Percentiles rank a stretch among this genome's conserved stretches.
Evolutionary conservation across 2,888 invertebrate species (phyloP).

Genomic region (Meloe dianella): DNA sequence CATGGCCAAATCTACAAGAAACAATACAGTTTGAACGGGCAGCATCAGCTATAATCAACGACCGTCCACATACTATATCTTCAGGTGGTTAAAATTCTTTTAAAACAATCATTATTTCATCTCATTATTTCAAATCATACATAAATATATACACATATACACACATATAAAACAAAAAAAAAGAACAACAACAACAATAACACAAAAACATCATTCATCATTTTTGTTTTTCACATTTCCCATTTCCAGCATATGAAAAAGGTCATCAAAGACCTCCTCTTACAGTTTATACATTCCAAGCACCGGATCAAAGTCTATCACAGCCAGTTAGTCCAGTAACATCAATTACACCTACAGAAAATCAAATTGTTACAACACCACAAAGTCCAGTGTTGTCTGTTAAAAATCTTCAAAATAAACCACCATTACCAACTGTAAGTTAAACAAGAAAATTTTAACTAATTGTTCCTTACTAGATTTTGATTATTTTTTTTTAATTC

Average conservation of each 20-base stretch:
- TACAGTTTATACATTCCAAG: conserved; percentile 87
- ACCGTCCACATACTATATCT: conserved; percentile 92
- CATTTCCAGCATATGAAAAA: conserved; percentile 76
- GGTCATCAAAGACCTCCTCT: conserved; percentile 84
- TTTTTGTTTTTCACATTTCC: conserved; percentile 15
- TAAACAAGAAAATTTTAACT: conserved; percentile 3
- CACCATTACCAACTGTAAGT: conserved; percentile 77
- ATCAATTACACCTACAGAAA: conserved; percentile 50
- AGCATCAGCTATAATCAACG: conserved; percentile 75
- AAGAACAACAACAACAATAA: conserved; percentile 8
- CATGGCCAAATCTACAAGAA: conserved; percentile 82
- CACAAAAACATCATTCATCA: conserved; percentile 21
- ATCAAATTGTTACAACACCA: conserved; percentile 45
- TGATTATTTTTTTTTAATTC: conserved; percentile 4
- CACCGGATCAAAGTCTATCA: conserved; percentile 69
- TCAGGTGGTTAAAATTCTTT: conserved; percentile 63
- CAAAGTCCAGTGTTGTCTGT: conserved; percentile 57
- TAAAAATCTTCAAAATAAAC: conserved; percentile 57
- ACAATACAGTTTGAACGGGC: conserved; percentile 77
- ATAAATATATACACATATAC: neutral
- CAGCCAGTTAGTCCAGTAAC: conserved; percentile 63
- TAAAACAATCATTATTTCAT: neutral
- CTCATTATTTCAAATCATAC: neutral
- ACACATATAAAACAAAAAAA: too few species aligned
- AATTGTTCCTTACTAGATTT: neutral